Conservation (phyloP, 2,888 invertebrate species). For the Platypus cylindrus region DNA sequence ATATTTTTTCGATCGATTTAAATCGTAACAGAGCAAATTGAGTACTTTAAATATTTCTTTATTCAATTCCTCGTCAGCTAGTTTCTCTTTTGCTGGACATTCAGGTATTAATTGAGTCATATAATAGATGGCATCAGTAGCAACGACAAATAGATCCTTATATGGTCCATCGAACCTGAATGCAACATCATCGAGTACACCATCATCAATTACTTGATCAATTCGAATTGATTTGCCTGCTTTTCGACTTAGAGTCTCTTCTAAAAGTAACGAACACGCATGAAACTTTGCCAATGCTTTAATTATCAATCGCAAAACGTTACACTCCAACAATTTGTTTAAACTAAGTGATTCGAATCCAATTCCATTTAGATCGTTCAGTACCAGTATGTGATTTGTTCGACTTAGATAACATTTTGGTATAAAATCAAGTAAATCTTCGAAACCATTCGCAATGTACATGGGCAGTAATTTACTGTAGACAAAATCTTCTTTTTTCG, state of each 20-base stretch:
- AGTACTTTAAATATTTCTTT: not conserved
- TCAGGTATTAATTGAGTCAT: constrained; percentile 14
- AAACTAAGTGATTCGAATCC: constrained; percentile 9
- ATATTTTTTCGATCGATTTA: constrained; percentile 28
- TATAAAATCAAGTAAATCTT: constrained; percentile 20
- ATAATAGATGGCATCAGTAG: constrained; percentile 4
- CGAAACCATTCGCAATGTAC: constrained; percentile 24
- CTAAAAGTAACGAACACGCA: constrained; percentile 27
- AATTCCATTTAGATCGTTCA: constrained; percentile 28
- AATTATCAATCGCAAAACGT: constrained; percentile 9
- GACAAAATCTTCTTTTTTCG: constrained; percentile 10
- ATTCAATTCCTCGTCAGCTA: constrained; percentile 10
- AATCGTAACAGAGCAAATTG: constrained; percentile 2
- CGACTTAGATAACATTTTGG: constrained; percentile 29
- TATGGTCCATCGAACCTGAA: not conserved
- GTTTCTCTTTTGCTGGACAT: constrained; percentile 4
- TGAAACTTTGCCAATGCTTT: constrained; percentile 14
- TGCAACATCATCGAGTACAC: not conserved
- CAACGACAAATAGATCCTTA: too few species aligned
- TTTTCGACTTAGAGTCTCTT: constrained; percentile 18
- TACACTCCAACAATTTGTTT: constrained; percentile 11
- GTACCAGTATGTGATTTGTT: constrained; percentile 26
- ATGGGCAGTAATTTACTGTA: constrained; percentile 21
- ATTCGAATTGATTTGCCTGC: constrained; percentile 17
- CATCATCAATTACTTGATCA: too few species aligned